Evolutionary conservation across 37 sponge, comb jelly and placozoan genomes (phyloP).

Genomic region (Agelas oroides): DNA sequence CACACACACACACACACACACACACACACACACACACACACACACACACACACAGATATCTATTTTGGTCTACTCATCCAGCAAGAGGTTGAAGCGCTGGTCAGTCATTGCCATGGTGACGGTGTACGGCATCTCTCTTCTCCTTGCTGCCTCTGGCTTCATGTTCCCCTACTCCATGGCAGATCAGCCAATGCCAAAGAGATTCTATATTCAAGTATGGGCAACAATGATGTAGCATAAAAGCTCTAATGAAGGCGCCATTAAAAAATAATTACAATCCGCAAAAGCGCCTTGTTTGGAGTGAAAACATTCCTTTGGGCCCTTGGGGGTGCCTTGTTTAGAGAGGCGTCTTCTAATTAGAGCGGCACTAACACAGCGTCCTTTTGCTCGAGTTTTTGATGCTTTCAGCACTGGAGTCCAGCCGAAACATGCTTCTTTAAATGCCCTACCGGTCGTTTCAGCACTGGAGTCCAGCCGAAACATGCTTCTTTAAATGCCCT

Average conservation of each 20-base stretch:
- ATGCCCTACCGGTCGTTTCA: no score
- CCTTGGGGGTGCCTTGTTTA: no score
- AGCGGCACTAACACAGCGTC: no score
- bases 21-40: background rate
- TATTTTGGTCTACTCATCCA: constrained; percentile 27
- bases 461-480: no score
- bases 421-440: no score
- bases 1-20: no score
- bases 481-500: no score
- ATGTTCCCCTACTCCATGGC: constrained; percentile 42
- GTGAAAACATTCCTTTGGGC: background rate
- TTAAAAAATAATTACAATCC: no score
- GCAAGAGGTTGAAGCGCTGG: constrained; percentile 8
- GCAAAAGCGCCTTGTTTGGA: background rate
- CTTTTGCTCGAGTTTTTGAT: no score
- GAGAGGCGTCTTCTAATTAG: no score
- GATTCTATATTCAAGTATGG: constrained; percentile 52
- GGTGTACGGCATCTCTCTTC: background rate
- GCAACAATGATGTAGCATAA: background rate
- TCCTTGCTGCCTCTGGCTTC: constrained; percentile 13
- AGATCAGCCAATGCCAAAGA: constrained; percentile 44
- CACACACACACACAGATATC: constrained; percentile 3
- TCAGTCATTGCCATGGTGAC: background rate
- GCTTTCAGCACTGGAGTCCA: no score
- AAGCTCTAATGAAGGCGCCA: no score